phyloP scores from a whole-genome alignment of 2,113 vertebrate species.

The Cyprinodon brontotheroides region DNA sequence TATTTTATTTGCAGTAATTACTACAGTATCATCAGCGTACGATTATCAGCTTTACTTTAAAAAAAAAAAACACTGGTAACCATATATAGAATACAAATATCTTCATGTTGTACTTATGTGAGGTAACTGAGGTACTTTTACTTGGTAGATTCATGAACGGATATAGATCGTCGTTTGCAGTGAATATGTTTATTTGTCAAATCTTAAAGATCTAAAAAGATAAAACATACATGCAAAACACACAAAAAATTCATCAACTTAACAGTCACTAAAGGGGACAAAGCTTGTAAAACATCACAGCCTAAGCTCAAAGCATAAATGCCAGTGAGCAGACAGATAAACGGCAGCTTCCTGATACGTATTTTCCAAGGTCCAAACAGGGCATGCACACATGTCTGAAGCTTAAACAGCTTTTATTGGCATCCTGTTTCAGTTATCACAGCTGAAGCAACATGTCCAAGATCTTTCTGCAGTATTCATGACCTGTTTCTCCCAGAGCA shows the following conservation, averaged over 20 bases:
- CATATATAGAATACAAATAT: not conserved
- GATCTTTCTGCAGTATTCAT: constrained; percentile 14
- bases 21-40: not conserved
- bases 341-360: constrained; percentile 14
- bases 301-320: not conserved
- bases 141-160: not conserved
- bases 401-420: constrained; percentile 10
- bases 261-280: constrained; percentile 1
- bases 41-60: too few species aligned
- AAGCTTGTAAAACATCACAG: not conserved
- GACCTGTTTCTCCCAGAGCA: constrained; percentile 16
- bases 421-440: constrained; percentile 23
- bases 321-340: constrained; percentile 6
- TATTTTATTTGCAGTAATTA: not conserved
- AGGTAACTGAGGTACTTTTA: not conserved
- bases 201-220: not conserved
- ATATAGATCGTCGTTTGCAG: not conserved
- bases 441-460: constrained; percentile 43
- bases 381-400: not conserved
- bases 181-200: not conserved
- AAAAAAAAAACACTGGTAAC: not conserved
- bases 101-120: not conserved
- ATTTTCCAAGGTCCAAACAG: constrained; percentile 29
- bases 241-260: not conserved
- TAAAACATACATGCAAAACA: too few species aligned